A percentile compares a stretch with the other conserved stretches of the same genome.
Evolutionary conservation across 1,140 invertebrate genomes (phyloP).

Genomic region (Drosophila tropicalis): DNA sequence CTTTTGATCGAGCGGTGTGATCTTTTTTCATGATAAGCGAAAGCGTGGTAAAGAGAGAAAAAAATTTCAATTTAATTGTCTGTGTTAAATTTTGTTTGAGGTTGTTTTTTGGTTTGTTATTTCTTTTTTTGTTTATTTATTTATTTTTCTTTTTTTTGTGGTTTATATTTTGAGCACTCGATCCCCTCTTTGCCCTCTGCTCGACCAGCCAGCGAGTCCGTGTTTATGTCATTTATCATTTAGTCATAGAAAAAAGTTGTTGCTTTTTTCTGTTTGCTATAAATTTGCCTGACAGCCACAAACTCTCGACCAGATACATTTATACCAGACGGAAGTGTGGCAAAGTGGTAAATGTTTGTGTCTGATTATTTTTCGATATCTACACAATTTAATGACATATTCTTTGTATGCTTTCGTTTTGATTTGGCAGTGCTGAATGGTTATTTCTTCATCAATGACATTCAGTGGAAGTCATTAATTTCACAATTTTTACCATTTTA

Average conservation of each 20-base stretch:
- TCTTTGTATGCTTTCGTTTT: not conserved
- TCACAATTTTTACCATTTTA: not conserved
- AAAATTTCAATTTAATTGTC: constrained; percentile 60
- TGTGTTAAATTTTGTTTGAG: constrained; percentile 21
- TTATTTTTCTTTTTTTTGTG: constrained; percentile 20
- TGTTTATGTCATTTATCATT: constrained; percentile 72
- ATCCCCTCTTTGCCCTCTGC: constrained; percentile 21
- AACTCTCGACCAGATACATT: constrained; percentile 11
- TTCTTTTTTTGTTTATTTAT: constrained; percentile 34
- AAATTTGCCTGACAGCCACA: constrained; percentile 10
- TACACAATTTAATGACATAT: not conserved
- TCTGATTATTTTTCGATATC: constrained; percentile 8
- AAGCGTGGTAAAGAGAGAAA: constrained; percentile 54
- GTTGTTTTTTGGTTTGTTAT: constrained; percentile 39
- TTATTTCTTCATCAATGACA: not conserved
- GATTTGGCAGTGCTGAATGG: not conserved
- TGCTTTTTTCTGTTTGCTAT: not conserved
- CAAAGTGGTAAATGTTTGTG: constrained; percentile 28
- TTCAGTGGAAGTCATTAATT: not conserved
- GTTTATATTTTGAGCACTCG: constrained; percentile 20
- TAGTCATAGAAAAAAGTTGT: constrained; percentile 27
- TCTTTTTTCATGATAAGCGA: constrained; percentile 67
- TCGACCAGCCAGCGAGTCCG: not conserved
- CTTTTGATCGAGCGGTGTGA: constrained; percentile 47
- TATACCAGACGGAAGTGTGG: constrained; percentile 9